Conservation (phyloP, 2,888 invertebrate genomes). For the Hymenopus coronatus region DNA sequence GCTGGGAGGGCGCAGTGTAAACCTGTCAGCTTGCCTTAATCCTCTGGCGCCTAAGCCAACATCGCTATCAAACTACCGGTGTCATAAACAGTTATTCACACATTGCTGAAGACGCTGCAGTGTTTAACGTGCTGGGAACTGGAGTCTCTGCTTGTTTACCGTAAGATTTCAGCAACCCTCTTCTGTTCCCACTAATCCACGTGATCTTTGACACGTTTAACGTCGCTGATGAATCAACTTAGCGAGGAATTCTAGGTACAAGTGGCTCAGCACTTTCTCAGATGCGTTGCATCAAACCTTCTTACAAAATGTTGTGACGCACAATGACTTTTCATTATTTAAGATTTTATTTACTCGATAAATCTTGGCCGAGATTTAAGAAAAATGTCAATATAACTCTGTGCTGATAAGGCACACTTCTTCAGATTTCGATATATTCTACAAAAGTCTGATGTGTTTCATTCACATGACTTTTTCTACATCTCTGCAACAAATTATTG, state of each 20-base stretch:
- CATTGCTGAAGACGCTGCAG: not conserved
- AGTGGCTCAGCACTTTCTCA: not conserved
- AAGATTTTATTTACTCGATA: too few relatives aligned
- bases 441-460: too few relatives aligned
- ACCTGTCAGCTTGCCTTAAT: constrained; percentile 10
- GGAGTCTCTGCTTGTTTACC: not conserved
- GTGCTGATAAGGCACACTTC: too few relatives aligned
- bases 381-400: too few relatives aligned
- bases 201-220: not conserved
- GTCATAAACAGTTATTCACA: not conserved
- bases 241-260: not conserved
- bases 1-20: constrained; percentile 4
- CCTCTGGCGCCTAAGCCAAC: constrained; percentile 9
- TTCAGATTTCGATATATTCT: too few relatives aligned
- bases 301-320: not conserved
- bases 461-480: too few relatives aligned
- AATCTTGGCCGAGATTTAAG: too few relatives aligned
- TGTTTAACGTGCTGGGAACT: not conserved
- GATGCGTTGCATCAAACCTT: not conserved
- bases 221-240: not conserved
- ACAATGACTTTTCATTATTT: not conserved
- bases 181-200: not conserved
- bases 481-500: too few relatives aligned
- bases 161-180: not conserved
- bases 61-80: constrained; percentile 2